A percentile compares a stretch with the other conserved stretches of the same genome.
These are phyloP conservation scores for Calameuta pallipes DNA, from an alignment of 2,888 invertebrate species.

Conservation along the genomic window DNA sequence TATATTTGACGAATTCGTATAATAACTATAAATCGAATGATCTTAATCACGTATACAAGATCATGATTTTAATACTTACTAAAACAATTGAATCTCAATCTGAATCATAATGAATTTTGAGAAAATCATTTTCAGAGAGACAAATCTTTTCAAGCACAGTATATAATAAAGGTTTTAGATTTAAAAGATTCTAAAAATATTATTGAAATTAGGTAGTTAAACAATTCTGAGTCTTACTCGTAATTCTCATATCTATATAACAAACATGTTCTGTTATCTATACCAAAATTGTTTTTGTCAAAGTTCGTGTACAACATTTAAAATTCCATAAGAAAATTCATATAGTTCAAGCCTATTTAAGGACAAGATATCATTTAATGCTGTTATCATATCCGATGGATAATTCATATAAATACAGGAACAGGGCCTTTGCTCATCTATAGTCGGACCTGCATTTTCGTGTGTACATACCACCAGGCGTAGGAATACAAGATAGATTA, in stretches of 20 bases:
- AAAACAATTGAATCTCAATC: not conserved
- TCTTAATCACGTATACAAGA: not conserved
- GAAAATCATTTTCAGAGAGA: not conserved
- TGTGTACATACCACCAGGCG: constrained; percentile 42
- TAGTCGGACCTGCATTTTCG: constrained; percentile 25
- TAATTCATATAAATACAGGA: not conserved
- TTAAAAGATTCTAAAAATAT: not conserved
- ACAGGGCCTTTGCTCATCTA: constrained; percentile 1
- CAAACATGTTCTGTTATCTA: not conserved
- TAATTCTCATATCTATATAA: not conserved
- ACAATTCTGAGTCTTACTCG: not conserved
- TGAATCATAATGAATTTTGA: not conserved
- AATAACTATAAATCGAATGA: not conserved
- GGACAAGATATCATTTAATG: not conserved
- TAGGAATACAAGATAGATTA: constrained; percentile 55
- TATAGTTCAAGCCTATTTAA: not conserved
- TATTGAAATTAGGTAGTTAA: not conserved
- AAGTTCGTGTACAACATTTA: not conserved
- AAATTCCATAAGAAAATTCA: not conserved
- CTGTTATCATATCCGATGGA: not conserved
- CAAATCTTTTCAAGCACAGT: not conserved
- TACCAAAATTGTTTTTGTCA: not conserved
- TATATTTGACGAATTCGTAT: not conserved
- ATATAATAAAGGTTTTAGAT: not conserved
- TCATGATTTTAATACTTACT: not conserved